phyloP scores from a whole-genome alignment of 2,797 vertebrate species.

The Mallotus villosus region DNA sequence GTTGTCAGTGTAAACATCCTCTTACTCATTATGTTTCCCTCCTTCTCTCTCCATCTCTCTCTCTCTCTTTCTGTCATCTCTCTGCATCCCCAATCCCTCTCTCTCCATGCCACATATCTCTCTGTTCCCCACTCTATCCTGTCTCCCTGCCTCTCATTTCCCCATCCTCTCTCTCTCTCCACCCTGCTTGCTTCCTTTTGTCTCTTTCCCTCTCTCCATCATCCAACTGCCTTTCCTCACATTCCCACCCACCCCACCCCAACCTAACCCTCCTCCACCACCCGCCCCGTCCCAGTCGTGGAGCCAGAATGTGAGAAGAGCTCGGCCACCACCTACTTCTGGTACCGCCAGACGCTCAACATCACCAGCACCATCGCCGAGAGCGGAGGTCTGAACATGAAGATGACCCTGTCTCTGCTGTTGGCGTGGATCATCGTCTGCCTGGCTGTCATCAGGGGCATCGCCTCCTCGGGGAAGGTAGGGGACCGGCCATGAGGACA shows the following conservation, averaged over 20 bases:
- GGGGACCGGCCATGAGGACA: constrained; percentile 13
- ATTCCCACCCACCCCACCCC: not conserved
- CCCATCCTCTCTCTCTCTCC: not conserved
- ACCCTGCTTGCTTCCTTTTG: not conserved
- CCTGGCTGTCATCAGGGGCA: constrained; percentile 90
- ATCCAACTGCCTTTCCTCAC: constrained; percentile 3
- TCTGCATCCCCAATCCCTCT: not conserved
- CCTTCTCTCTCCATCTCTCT: not conserved
- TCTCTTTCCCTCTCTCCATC: not conserved
- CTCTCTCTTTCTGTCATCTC: not conserved
- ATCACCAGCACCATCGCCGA: constrained; percentile 90
- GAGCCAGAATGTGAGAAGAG: constrained; percentile 92
- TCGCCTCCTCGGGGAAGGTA: constrained; percentile 95
- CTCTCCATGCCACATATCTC: not conserved
- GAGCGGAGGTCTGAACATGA: constrained; percentile 88
- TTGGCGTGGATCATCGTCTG: constrained; percentile 90
- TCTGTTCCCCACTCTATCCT: not conserved
- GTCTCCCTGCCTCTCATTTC: not conserved
- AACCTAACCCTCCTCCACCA: not conserved
- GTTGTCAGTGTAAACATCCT: constrained; percentile 36
- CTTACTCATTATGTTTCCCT: constrained; percentile 20
- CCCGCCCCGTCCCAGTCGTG: constrained; percentile 72
- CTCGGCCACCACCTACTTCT: constrained; percentile 95
- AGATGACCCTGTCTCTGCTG: constrained; percentile 90
- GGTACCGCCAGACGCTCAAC: constrained; percentile 92